Evolutionary conservation across 1,140 invertebrate species (phyloP), one percentile per base, ranked within the genome.

Genomic region (Drosophila littoralis): DNA sequence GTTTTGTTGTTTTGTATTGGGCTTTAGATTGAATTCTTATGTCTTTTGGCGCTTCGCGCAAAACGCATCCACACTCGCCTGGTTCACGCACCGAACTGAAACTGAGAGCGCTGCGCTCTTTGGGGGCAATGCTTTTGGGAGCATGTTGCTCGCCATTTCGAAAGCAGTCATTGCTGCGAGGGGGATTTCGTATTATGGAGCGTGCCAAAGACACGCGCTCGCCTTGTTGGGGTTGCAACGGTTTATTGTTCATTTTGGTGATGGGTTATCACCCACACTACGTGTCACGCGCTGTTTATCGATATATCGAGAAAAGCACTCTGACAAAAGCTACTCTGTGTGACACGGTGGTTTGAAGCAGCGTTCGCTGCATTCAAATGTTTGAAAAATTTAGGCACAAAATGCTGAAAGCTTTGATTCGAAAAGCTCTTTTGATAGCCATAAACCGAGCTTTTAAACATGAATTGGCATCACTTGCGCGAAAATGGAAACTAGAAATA

Each of bases 31-130:
- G n/a, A 68, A 81, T 54, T 67, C 35, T 52, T 70, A 51, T 63
- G 15, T 55, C 51, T 60, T 61, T 66, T 61, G 69, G 61, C 63
- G 73, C 32, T 75, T 80, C 51, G 61, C 65, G 59, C 45, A 38
- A 66, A 72, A 80, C 80, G 69, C 84, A 83, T 75, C 83, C 77
- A 80, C 80, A 77, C 80, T 89, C 65, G 84, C 63, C 77, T 77
- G 72, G 65, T 75, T 88, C 83, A 80, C 83, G 84, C 79, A 68
- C 67, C 76, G 68, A 85, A 86, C 84, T 88, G 64, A 83, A 61
- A 58, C 36, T 32, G 54, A 59, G 38, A 69, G 57, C 33, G 9
- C 33, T 13, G 13, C 35, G 43, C 50, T 57, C 36, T 43, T 63
- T 54, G 48, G 1, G 28, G 9, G 1, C 15, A 32, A 45, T 40